Evolutionary conservation across 2,113 vertebrate genomes (phyloP), one percentile per base, ranked within the genome.

Genomic region (Onychostruthus taczanowskii): DNA sequence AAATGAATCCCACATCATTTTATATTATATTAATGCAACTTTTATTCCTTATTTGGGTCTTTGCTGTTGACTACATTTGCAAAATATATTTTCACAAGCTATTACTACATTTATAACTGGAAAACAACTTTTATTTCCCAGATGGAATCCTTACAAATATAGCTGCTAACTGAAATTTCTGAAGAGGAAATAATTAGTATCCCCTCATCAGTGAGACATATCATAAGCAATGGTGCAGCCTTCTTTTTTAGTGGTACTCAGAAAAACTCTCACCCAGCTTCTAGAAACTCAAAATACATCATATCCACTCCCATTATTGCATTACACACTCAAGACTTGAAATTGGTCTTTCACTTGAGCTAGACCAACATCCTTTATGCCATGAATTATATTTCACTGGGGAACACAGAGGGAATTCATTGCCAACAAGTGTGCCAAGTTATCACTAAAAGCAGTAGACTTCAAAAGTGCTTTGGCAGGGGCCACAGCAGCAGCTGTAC

Each of bases 341-440:
- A 78, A 75, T 39, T 21, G 46, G 9, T 8, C 41, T 91, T 59
- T 66, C 28, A 53, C 18, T 61, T 87, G 28, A 93, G 46, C 24
- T 44, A 30, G 31, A 35, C 19, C 58, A 16, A 33, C 53, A 87
- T 11, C 20, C 12, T 33, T 52, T 55, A 47, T 13, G 22, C 8
- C 39, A 69, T 50, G 33, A 80, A 47, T 33, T 56, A 56, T 22
- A 35, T 93, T 73, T 56, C 14, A 9, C 17, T 16, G 16, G 2
- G 6, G 33, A 24, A 3, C 37, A 61, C 4, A 7, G 44, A 68
- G 21, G 27, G 35, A 84, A 43, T 39, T 10, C 0, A 0, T 7
- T 61, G 44, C 27, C 39, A 43, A 47, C 4, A 30, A 55, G 22
- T 1, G 3, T 30, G 12, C 14, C 21, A 26, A 33, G 35, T 33